Percentiles rank a stretch among this genome's conserved stretches.
Conservation (phyloP, 2,797 vertebrate species). For the Selene dorsalis region DNA sequence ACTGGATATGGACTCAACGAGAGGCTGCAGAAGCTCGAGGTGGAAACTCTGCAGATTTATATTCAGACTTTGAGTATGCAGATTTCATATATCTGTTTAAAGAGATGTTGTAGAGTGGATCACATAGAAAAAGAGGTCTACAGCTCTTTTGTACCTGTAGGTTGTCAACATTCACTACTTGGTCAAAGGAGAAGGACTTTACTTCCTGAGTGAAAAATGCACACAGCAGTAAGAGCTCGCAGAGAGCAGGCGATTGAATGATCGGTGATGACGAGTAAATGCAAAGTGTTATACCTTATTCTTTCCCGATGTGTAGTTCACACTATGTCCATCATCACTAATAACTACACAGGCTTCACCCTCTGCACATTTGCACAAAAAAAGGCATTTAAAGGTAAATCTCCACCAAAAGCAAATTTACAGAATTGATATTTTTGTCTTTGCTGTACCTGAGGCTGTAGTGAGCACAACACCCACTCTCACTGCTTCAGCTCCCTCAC, state of each 20-base stretch:
- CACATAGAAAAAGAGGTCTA: neutral
- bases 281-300: constrained; percentile 66
- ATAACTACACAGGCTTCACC: constrained; percentile 42
- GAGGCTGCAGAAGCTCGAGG: constrained; percentile 78
- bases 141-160: constrained; percentile 81
- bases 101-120: neutral
- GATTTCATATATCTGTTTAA: neutral
- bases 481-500: constrained; percentile 50
- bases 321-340: constrained; percentile 67
- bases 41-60: constrained; percentile 77
- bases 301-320: constrained; percentile 71
- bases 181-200: constrained; percentile 81
- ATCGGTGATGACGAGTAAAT: neutral
- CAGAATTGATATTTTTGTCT: neutral
- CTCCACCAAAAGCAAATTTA: neutral
- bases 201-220: constrained; percentile 60
- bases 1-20: constrained; percentile 72
- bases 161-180: constrained; percentile 76
- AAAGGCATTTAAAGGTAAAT: constrained; percentile 7
- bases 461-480: constrained; percentile 74
- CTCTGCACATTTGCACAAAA: constrained; percentile 28
- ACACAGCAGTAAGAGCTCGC: neutral
- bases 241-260: constrained; percentile 7
- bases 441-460: constrained; percentile 63
- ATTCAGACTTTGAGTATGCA: constrained; percentile 28